Evolutionary conservation across 2,888 invertebrate species (phyloP), one percentile per base, ranked within the genome.

Genomic region (Lamproptera curius): DNA sequence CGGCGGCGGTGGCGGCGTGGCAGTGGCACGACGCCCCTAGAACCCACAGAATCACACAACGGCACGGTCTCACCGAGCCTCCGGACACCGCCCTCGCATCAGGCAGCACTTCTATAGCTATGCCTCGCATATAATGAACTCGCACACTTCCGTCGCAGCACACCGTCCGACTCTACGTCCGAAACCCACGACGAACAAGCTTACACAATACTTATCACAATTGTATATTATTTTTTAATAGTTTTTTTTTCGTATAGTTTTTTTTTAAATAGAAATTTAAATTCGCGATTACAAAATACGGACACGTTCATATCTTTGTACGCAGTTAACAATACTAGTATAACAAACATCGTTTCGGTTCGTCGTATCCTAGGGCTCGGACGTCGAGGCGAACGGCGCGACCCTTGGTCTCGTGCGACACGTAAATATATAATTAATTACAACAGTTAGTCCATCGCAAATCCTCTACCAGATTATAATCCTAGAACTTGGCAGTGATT

Each of bases 401-500:
- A 31, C n/a, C 4, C n/a, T 11, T 31, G 9, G 35, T 34, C 26
- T n/a, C n/a, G n/a, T 50, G 31, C 39, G 34, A 50, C 46, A 14
- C 37, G 14, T 34, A 14, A 26, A 35, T 20, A 40, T 42, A 38
- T 44, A 53, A 78, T 76, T n/a, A n/a, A n/a, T 79, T 79, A 80
- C 73, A 79, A 79, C 77, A 69, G 71, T 72, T 71, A 65, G 67
- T 70, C 67, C 62, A 65, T 60, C 63, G 59, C 69, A 61, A 67
- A 68, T 62, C 59, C 33, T 63, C 37, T 67, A 70, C 70, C 67
- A 61, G 65, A 70, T 65, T 68, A 70, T 73, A 31, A n/a, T 11
- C 6, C 71, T 70, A 54, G 52, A 57, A 60, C 57, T 67, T 74
- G 79, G 81, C 79, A 77, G 80, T 77, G 76, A 73, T 63, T 62